Conservation (phyloP, 2,113 vertebrate species). For the Calypte anna region DNA sequence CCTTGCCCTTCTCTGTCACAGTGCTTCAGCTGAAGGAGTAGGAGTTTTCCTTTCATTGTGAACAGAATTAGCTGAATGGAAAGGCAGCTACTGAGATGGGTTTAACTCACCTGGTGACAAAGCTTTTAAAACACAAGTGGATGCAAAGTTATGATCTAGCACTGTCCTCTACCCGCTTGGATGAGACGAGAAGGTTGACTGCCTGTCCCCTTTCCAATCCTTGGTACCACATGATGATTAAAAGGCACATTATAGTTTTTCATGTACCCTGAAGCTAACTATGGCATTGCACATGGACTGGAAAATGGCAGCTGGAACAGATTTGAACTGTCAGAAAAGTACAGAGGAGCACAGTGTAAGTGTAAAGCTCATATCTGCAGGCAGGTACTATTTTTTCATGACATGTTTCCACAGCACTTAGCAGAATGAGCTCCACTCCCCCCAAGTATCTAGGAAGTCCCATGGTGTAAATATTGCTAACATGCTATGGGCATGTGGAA, state of each 20-base stretch:
- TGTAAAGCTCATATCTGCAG: neutral
- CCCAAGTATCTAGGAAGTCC: neutral
- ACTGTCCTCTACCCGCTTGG: neutral
- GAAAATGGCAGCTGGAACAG: neutral
- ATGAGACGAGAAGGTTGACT: neutral
- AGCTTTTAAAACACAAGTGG: neutral
- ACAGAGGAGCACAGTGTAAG: neutral
- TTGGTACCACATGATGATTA: neutral
- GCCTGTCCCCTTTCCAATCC: neutral
- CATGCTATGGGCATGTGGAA: neutral
- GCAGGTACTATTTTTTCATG: conserved; percentile 1
- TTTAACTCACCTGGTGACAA: neutral
- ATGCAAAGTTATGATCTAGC: neutral
- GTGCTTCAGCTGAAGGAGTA: neutral
- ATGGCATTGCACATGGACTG: neutral
- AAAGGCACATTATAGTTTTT: neutral
- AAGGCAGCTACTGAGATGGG: neutral
- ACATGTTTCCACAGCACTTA: neutral
- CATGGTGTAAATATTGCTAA: conserved; percentile 24
- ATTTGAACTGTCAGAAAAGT: neutral
- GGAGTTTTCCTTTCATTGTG: accelerated
- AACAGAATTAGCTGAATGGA: neutral
- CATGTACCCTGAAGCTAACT: neutral
- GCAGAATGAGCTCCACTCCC: neutral
- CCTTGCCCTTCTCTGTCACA: neutral